Base-by-base conservation (phyloP, 2,113 vertebrate genomes). In the Bagarius yarrelli region DNA sequence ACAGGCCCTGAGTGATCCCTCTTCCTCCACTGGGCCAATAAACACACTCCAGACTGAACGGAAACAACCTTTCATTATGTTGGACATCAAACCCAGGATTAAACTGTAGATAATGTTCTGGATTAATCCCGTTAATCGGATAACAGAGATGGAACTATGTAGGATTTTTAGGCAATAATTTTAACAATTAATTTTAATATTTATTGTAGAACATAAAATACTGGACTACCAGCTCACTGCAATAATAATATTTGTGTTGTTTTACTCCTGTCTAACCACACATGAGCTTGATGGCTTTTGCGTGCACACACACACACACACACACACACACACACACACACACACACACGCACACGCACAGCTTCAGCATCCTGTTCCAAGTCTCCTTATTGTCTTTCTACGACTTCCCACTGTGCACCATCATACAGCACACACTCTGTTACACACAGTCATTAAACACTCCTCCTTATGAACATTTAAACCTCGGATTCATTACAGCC, bases 311-410 rank as follows among this genome's bases (percentile, higher is more conserved):
- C 74, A 53, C 50, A 66, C n/a, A 59, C n/a, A 61, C 25, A 36
- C 59, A 61, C 59, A 55, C 57, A 36, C 67, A 73, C 32, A 27
- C 78, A 77, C 19, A 81, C 69, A 76, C 70, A 79, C 79, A 84
- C 64, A 78, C 34, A 75, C 61, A 73, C 71, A 81, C 47, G 71
- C 40, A 71, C 11, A 52, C 27, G 9, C 44, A 81, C 55, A 13
- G 32, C 66, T 30, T 27, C 63, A 25, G 64, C 81, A 84, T 85
- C 83, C 83, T 86, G 85, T 86, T 84, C 85, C 80, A 81, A n/a
- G n/a, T 76, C 75, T 83, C 78, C 75, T 83, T 78, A 85, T 86
- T 86, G 83, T 85, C 84, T 83, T 86, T 81, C 66, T 75, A 85
- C 83, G 71, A 83, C 74, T 84, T 86, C 85, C 83, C 83, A 60